These are phyloP conservation scores for Megalopta genalis DNA, from an alignment of 1,140 invertebrate species.

Conservation along the genomic window DNA sequence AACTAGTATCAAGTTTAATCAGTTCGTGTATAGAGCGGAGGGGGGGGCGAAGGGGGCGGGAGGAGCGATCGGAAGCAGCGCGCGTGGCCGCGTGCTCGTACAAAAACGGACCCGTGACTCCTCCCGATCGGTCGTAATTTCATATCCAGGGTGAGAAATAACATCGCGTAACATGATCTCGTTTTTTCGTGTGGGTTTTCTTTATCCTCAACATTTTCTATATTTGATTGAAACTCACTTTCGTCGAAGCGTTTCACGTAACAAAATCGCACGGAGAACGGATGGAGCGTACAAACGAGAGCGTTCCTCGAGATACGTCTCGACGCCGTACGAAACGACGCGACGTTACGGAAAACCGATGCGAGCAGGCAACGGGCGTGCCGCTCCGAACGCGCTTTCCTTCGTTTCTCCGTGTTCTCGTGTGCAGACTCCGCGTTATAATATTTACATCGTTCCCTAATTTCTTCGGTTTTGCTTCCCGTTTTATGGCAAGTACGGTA, in stretches of 20 bases:
- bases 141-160: not conserved
- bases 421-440: constrained; percentile 14
- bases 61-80: constrained; percentile 62
- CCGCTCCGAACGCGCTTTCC: not conserved
- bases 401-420: constrained; percentile 16
- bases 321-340: not conserved
- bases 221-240: constrained; percentile 4
- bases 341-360: not conserved
- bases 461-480: constrained; percentile 27
- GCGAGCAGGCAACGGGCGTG: not conserved
- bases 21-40: constrained; percentile 53
- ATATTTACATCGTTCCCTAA: constrained; percentile 52
- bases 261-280: not conserved
- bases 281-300: not conserved
- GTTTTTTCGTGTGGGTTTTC: not conserved
- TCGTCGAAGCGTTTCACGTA: not conserved
- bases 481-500: constrained; percentile 63
- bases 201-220: not conserved
- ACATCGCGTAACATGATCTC: not conserved
- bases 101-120: not conserved
- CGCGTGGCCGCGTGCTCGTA: constrained; percentile 2
- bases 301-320: not conserved
- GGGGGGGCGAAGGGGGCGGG: constrained; percentile 62
- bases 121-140: not conserved
- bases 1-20: constrained; percentile 62